These are phyloP conservation scores for Schizothorax lantsangensis DNA, from an alignment of 2,797 vertebrate genomes.

Conservation along the genomic window DNA sequence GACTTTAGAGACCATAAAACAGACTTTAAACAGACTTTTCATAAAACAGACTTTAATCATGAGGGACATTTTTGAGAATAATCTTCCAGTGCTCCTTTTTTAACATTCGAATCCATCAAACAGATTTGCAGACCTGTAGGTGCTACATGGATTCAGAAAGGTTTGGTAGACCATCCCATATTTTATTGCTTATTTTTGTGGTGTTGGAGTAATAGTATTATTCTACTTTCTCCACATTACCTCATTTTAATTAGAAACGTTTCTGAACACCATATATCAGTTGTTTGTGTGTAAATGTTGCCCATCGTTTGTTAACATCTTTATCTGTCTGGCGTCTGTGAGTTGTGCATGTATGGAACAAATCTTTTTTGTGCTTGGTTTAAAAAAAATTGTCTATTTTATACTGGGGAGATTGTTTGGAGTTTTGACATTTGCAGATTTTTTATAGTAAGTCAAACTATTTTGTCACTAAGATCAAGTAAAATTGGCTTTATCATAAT, in stretches of 20 bases:
- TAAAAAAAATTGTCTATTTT: neutral
- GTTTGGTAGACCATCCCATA: neutral
- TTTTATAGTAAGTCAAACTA: neutral
- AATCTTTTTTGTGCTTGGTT: neutral
- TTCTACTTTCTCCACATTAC: neutral
- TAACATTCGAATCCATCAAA: neutral
- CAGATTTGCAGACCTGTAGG: neutral
- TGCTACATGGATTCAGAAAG: too few relatives aligned
- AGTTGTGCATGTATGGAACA: neutral
- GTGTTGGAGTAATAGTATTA: neutral
- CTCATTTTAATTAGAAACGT: neutral
- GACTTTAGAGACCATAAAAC: neutral
- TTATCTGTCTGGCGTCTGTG: neutral
- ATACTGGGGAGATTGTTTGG: neutral
- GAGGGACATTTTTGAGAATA: neutral
- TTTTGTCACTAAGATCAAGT: neutral
- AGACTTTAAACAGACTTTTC: neutral
- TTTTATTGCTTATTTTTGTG: neutral
- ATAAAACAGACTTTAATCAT: neutral
- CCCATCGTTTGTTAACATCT: neutral
- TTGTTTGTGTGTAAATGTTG: constrained; percentile 18
- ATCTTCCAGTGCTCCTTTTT: neutral
- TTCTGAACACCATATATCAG: neutral
- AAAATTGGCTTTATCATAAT: neutral
- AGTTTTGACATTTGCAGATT: neutral